Base-by-base conservation (phyloP, 2,888 invertebrate species). In the Trissolcus japonicus region DNA sequence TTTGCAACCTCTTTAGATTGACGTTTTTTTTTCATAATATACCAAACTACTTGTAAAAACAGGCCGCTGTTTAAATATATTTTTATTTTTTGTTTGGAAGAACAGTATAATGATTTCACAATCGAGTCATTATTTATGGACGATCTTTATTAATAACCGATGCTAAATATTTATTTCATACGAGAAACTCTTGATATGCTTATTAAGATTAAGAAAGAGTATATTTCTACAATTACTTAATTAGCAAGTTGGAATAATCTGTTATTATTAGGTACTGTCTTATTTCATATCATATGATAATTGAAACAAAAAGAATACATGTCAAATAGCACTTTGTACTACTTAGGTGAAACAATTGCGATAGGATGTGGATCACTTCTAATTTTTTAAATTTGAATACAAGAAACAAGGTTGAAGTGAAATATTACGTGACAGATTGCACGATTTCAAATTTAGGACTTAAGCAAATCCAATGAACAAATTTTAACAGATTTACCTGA, bases 201-300 rank as follows among this genome's bases (percentile, higher is more conserved):
- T 76, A 35, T 35, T 35, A 76, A 54, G 43, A 29, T 54, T 76
- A 76, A 76, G 67, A 66, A 72, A 76, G 76, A 76, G 59, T 76
- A 76, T 76, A 76, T 76, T 76, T 76, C 76, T 76, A 76, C 67
- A 66, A 46, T 66, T 61, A 72, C 71, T 61, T 76, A 61, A 71
- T 35, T 76, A 56, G 76, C 53, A 35, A 57, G 19, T 68, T 63
- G 17, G 19, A 50, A 69, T 29, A 43, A 63, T 75, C 59, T 55
- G 59, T 75, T 75, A 65, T 53, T 46, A 57, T 56, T 54, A 54
- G 35, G 11, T 56, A 55, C 25, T 73, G 41, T 50, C n/a, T 50
- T 61, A 50, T 79, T 63, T 65, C 48, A 61, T 61, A 25, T 53
- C 48, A n/a, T 51, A 19, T 11, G 2, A 35, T 51, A 51, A 17